phyloP scores from a whole-genome alignment of 1,140 invertebrate species.

The Bacillus rossius region DNA sequence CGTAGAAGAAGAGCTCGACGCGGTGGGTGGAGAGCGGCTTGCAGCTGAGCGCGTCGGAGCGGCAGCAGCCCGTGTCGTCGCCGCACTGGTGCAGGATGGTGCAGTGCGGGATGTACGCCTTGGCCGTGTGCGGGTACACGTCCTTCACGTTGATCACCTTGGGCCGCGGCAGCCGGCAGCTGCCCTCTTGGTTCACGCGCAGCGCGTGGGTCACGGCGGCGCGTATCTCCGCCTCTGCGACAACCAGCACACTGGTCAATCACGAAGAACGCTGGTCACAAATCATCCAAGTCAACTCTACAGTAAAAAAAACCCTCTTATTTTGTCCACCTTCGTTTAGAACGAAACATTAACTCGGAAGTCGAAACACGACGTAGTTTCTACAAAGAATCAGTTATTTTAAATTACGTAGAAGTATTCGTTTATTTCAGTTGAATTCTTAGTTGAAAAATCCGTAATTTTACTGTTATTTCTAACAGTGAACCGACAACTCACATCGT shows the following conservation, averaged over 20 bases:
- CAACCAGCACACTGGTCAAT: constrained; percentile 8
- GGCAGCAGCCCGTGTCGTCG: constrained; percentile 73
- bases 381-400: too few species aligned
- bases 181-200: constrained; percentile 50
- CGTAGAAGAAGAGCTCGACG: constrained; percentile 64
- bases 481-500: too few species aligned
- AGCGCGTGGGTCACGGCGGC: constrained; percentile 52
- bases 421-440: too few species aligned
- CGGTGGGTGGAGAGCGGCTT: constrained; percentile 55
- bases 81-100: constrained; percentile 66
- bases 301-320: too few species aligned
- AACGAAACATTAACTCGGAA: too few species aligned
- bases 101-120: constrained; percentile 65
- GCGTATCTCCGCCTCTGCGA: constrained; percentile 33
- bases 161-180: constrained; percentile 55
- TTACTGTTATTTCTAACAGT: too few species aligned
- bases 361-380: too few species aligned
- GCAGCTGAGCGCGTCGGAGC: constrained; percentile 53
- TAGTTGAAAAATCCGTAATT: too few species aligned
- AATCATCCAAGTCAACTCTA: too few species aligned
- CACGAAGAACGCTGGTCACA: too few species aligned
- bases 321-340: too few species aligned
- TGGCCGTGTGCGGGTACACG: constrained; percentile 59
- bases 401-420: too few species aligned
- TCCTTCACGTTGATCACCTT: constrained; percentile 55